Percentiles rank a stretch among this genome's conserved stretches.
Evolutionary conservation across 37 sponge, comb jelly and placozoan genomes (phyloP).

Genomic region (Cliona cf. orientalis): DNA sequence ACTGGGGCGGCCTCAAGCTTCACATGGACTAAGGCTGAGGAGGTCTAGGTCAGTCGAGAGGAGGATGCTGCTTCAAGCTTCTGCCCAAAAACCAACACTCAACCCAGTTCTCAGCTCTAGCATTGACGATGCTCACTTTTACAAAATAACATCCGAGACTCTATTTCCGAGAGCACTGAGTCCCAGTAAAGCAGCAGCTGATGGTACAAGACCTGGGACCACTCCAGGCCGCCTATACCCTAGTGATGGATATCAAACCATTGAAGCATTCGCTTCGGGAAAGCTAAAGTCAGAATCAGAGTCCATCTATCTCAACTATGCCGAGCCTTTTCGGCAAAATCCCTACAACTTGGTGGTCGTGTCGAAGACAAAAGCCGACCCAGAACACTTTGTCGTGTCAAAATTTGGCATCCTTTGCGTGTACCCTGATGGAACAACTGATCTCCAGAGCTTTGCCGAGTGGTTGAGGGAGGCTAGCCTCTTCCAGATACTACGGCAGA

Average conservation of each 20-base stretch:
- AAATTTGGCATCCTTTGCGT: conserved; percentile 84
- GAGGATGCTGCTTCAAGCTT: too few species aligned
- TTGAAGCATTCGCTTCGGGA: conserved; percentile 72
- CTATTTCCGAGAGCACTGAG: conserved; percentile 13
- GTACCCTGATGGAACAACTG: conserved; percentile 61
- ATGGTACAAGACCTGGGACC: background rate
- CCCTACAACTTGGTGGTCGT: conserved; percentile 77
- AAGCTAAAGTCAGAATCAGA: conserved; percentile 42
- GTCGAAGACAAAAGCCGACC: conserved; percentile 34
- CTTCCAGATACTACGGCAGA: conserved; percentile 43
- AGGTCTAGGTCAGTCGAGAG: too few species aligned
- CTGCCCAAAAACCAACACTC: too few species aligned
- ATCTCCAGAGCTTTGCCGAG: conserved; percentile 69
- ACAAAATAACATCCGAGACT: background rate
- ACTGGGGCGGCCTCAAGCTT: too few species aligned
- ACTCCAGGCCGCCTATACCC: conserved; percentile 7
- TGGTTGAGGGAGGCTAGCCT: conserved; percentile 81
- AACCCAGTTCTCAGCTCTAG: conserved; percentile 6
- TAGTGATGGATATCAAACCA: conserved; percentile 54
- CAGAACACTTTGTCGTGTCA: conserved; percentile 80
- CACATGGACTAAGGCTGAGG: too few species aligned
- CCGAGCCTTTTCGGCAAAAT: conserved; percentile 27
- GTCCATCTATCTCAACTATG: conserved; percentile 71
- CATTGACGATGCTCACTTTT: conserved; percentile 5
- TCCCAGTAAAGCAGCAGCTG: background rate